phyloP scores from a whole-genome alignment of 2,113 vertebrate genomes.

The Zosterops pallidus region DNA sequence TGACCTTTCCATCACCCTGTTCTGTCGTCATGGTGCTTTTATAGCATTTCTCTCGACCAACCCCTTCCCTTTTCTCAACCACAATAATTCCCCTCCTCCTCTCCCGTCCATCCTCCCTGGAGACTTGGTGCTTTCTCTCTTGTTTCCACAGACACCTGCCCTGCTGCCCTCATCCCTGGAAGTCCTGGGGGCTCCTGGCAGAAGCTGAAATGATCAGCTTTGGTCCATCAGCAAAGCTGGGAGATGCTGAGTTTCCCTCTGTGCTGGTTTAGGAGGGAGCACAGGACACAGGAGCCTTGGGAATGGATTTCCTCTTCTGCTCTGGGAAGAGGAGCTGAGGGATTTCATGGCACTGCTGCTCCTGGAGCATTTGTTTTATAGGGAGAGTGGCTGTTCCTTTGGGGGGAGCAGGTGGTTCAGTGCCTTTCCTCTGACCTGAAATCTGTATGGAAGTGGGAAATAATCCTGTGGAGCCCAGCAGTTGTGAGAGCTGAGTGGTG shows the following conservation, averaged over 20 bases:
- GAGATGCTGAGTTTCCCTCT: neutral
- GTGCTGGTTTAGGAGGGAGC: neutral
- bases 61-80: conserved; percentile 54
- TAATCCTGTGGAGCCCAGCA: neutral
- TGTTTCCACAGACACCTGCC: conserved; percentile 41
- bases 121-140: conserved; percentile 6
- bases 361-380: neutral
- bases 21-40: conserved; percentile 70
- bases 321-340: neutral
- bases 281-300: neutral
- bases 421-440: neutral
- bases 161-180: neutral
- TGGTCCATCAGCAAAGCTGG: neutral
- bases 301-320: neutral
- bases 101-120: conserved; percentile 7
- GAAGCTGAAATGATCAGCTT: neutral
- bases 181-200: neutral
- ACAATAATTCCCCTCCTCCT: conserved; percentile 39
- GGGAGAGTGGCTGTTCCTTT: neutral
- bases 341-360: neutral
- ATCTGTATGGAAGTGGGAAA: neutral
- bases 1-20: conserved; percentile 69
- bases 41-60: conserved; percentile 36
- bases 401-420: neutral
- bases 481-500: neutral